phyloP scores from a whole-genome alignment of 2,888 invertebrate species.

The Lasioglossum vierecki region DNA sequence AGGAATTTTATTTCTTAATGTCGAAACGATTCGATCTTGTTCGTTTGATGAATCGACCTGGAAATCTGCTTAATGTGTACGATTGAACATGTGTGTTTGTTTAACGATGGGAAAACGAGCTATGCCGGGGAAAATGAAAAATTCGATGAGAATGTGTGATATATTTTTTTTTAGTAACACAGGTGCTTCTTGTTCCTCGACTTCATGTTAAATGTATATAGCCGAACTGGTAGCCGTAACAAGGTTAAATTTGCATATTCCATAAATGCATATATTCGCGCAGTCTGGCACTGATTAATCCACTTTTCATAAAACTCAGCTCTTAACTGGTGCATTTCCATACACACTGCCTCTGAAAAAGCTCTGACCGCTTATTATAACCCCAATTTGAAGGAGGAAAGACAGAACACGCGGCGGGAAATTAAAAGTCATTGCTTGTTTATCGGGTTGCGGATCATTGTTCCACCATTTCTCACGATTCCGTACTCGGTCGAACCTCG shows the following conservation, averaged over 20 bases:
- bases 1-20: background rate
- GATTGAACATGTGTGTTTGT: background rate
- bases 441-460: conserved; percentile 11
- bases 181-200: background rate
- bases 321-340: conserved; percentile 12
- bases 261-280: conserved; percentile 14
- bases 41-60: background rate
- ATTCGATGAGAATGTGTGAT: background rate
- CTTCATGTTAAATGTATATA: background rate
- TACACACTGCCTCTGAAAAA: conserved; percentile 3
- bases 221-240: conserved; percentile 7
- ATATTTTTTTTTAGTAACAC: background rate
- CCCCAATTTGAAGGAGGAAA: background rate
- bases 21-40: background rate
- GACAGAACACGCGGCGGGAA: background rate
- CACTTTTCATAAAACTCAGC: conserved; percentile 17
- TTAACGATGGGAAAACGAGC: background rate
- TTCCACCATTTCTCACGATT: background rate
- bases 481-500: background rate
- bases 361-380: background rate
- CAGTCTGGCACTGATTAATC: conserved; percentile 14
- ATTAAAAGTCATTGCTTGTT: conserved; percentile 10
- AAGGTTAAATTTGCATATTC: conserved; percentile 22
- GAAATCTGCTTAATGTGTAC: background rate
- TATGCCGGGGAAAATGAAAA: background rate